Percentiles rank a stretch among this genome's conserved stretches.
phyloP scores from a whole-genome alignment of 2,888 invertebrate species.

The Sthenelais limicola region DNA sequence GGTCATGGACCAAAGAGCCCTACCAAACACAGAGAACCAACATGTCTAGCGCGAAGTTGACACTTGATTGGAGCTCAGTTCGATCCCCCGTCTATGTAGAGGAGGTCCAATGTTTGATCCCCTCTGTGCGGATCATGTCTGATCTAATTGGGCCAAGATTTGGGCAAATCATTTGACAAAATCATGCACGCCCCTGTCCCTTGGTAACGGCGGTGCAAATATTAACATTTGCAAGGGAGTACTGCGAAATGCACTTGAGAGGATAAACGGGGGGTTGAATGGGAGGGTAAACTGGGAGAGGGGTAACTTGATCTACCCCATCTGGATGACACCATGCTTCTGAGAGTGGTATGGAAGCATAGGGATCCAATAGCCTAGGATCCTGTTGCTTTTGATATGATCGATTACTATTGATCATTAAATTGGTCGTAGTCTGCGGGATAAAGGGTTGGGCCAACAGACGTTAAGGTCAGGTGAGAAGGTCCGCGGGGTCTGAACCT shows the following conservation, averaged over 20 bases:
- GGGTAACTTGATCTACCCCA: no score
- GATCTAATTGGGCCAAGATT: conserved; percentile 36
- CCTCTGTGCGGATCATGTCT: conserved; percentile 18
- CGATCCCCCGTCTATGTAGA: conserved; percentile 12
- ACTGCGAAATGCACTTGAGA: conserved; percentile 27
- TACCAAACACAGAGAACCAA: conserved; percentile 8
- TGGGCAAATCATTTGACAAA: conserved; percentile 38
- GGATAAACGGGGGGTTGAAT: neutral
- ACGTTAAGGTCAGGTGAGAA: no score
- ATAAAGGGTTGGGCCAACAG: no score
- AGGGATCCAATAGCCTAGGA: no score
- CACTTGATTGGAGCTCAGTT: conserved; percentile 13
- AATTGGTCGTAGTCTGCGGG: no score
- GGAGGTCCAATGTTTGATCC: conserved; percentile 17
- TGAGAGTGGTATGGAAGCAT: no score
- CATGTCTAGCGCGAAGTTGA: conserved; percentile 4
- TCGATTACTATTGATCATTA: no score
- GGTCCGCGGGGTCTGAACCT: no score
- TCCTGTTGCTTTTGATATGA: no score
- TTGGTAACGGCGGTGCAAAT: conserved; percentile 13
- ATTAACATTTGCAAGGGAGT: conserved; percentile 6
- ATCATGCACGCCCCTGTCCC: conserved; percentile 30
- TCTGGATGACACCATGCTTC: no score
- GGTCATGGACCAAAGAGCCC: conserved; percentile 16
- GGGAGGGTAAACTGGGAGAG: conserved; percentile 12